Percentiles rank a stretch among this genome's conserved stretches.
phyloP scores from a whole-genome alignment of 2,113 vertebrate genomes.

The Mastomys coucha region DNA sequence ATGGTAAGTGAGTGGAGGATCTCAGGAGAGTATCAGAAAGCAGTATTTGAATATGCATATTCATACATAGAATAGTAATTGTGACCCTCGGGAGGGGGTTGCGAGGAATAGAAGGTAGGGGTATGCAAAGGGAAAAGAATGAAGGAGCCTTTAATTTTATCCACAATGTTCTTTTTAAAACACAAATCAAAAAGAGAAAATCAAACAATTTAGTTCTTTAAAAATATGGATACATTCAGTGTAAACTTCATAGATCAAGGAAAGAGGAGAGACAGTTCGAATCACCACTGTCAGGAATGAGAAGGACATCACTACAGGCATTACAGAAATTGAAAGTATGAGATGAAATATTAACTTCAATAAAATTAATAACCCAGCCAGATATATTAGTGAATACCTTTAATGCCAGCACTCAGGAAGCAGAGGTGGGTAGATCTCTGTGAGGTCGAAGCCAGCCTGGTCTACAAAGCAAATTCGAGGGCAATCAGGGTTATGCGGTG shows the following conservation, averaged over 20 bases:
- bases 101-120: not conserved
- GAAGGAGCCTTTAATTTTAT: not conserved
- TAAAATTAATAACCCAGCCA: not conserved
- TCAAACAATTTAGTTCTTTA: conserved; percentile 8
- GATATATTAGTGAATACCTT: not conserved
- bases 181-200: conserved; percentile 29
- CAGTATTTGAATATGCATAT: not conserved
- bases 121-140: not conserved
- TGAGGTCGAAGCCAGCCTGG: not conserved
- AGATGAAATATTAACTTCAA: not conserved
- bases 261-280: not conserved
- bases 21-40: not conserved
- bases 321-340: not conserved
- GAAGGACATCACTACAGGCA: not conserved
- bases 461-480: not conserved
- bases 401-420: not conserved
- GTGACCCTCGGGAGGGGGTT: not conserved
- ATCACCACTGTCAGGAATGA: conserved; percentile 20
- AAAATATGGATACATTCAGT: not conserved
- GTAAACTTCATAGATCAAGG: not conserved
- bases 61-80: not conserved
- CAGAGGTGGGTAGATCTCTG: not conserved
- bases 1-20: conserved; percentile 87
- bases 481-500: not conserved
- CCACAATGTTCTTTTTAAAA: not conserved